These are phyloP conservation scores for Cyanoramphus novaezelandiae DNA, from an alignment of 2,113 vertebrate species.

Conservation along the genomic window DNA sequence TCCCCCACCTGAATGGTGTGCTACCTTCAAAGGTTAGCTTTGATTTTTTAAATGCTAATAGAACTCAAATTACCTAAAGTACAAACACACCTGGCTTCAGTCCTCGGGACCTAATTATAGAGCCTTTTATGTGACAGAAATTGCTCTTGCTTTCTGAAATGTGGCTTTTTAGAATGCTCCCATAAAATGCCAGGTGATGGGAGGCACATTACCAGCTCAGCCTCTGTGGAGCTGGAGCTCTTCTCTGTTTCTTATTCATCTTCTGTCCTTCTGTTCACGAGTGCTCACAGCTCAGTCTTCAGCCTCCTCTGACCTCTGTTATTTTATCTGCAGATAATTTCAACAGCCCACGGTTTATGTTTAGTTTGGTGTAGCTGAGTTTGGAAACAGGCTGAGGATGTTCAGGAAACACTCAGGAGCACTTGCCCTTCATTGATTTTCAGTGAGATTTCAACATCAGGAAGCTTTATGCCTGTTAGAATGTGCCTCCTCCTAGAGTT, in stretches of 20 bases:
- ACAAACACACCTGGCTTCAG: conserved; percentile 16
- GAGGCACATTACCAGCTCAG: neutral
- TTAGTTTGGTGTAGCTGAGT: neutral
- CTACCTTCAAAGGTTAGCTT: conserved; percentile 38
- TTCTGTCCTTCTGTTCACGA: neutral
- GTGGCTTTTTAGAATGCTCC: neutral
- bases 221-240: neutral
- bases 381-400: neutral
- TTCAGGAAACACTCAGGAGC: neutral
- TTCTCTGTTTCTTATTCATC: neutral
- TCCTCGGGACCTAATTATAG: conserved; percentile 25
- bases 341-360: neutral
- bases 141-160: conserved; percentile 10
- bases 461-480: neutral
- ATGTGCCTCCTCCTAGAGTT: neutral
- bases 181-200: conserved; percentile 14
- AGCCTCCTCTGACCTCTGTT: neutral
- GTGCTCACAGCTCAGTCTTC: neutral
- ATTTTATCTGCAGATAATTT: neutral
- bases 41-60: conserved; percentile 54
- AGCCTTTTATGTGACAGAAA: conserved; percentile 34
- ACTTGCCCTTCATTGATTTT: neutral
- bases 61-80: neutral
- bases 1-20: neutral
- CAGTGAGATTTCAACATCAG: neutral